Evolutionary conservation across 1,140 invertebrate genomes (phyloP), one percentile per base, ranked within the genome.

Genomic region (Caenorhabditis remanei): DNA sequence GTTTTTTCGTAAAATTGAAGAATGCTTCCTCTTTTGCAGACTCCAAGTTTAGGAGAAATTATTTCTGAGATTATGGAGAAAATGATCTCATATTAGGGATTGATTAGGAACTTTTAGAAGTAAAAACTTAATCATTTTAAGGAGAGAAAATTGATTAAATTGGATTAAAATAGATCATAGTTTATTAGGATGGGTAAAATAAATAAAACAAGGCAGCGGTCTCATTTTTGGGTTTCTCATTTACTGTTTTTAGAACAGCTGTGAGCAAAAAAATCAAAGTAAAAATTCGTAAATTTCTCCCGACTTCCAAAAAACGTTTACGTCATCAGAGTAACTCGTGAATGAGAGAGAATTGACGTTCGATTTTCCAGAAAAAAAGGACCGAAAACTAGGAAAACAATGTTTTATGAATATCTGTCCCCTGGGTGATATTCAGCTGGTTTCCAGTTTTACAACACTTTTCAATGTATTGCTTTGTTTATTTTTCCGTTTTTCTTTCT

Each of bases 361-460:
- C 61, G 32, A 65, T 65, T 41, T 65, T 41, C 21, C 61, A 4
- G 40, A 9, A 65, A 65, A 65, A 65, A 40, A 40, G 32, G 24
- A 40, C 7, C 6, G 13, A 65, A 65, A 65, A 65, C 21, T 32
- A 11, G 24, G 40, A 58, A 65, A 65, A 65, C 61, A 65, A 58
- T 58, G 32, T 58, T 58, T 21, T 65, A 9, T 32, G 61, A 65
- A 65, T 32, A 65, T 65, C 40, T 40, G 24, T 65, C 61, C 61
- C 61, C 14, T 11, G 61, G 32, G 61, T 40, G 9, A 65, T 40
- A 65, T 65, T 41, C 6, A 13, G 32, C 40, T 65, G 16, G 32
- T 65, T 65, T 65, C 40, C 40, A 40, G 32, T 65, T 65, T 65
- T 40, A 65, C 61, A 65, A 65, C 61, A 65, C 8, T 41, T 58